Evolutionary conservation across 2,113 vertebrate species (phyloP), one percentile per base, ranked within the genome.

Genomic region (Pygoscelis adeliae): DNA sequence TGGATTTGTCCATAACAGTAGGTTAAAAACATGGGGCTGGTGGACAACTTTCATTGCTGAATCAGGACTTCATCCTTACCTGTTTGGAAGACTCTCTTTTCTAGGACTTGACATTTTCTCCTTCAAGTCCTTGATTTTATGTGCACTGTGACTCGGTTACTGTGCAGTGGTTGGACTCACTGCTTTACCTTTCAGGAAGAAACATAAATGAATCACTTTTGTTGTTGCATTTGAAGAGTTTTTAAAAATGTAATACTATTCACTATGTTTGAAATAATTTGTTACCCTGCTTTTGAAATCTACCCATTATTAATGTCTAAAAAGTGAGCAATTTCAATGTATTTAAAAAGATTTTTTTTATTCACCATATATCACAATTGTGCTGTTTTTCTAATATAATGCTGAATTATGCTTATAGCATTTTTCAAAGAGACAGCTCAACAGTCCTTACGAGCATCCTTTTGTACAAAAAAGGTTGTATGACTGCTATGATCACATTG

Each of bases 1-100:
- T 27, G 26, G 18, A 84, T 67, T 62, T 82, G 14, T 61, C 44
- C 2, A 0, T 49, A 36, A 25, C 0, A 2, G 26, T 4, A 42
- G 15, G 23, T 81, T 78, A 63, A 67, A 90, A 83, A 38, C 29
- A 69, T 49, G 6, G 12, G 22, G 27, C 34, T n/a, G 23, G 30
- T 22, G 49, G 14, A 14, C 11, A 85, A 8, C 0, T 5, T 53
- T 71, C 9, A 16, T 4, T 67, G n/a, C 23, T 90, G 56, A 42
- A 61, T 27, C 19, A 32, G 15, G 13, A 58, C 58, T 83, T 71
- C 12, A 44, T 46, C 44, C 22, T 26, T 63, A 47, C n/a, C 53
- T 52, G 4, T 61, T 69, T 40, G 25, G 52, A 94, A 92, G 44
- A 47, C 22, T 61, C 4, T 55, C 22, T 85, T 82, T 74, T 36